Percentiles rank a stretch among this genome's conserved stretches.
phyloP scores from a whole-genome alignment of 2,888 invertebrate genomes.

The Automeris io region DNA sequence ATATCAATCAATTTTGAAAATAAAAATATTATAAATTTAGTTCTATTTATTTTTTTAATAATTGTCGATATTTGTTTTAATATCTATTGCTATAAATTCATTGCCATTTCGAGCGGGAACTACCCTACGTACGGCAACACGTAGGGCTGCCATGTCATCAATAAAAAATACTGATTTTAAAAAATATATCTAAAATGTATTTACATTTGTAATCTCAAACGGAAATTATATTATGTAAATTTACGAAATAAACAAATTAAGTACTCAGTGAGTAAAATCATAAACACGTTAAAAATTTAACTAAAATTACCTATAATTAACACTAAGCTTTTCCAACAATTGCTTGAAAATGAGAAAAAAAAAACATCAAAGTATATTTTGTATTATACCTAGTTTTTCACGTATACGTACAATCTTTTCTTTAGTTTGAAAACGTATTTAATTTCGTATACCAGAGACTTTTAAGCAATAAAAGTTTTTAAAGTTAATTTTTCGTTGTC shows the following conservation, averaged over 20 bases:
- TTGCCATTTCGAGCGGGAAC: not conserved
- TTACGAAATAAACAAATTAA: not conserved
- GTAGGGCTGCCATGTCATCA: not conserved
- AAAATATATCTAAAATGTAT: not conserved
- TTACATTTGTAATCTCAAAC: not conserved
- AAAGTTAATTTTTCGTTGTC: not conserved
- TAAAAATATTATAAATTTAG: slow-evolving; percentile 10
- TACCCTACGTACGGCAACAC: not conserved
- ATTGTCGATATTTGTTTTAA: slow-evolving; percentile 1
- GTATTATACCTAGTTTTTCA: not conserved
- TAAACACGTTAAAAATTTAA: not conserved
- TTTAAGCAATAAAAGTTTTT: not conserved
- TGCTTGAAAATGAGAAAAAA: too few species aligned
- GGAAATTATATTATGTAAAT: not conserved
- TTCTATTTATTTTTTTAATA: slow-evolving; percentile 9
- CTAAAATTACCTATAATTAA: not conserved
- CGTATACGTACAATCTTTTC: not conserved
- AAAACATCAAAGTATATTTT: slow-evolving; percentile 11
- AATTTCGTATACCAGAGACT: not conserved
- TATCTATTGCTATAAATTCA: slow-evolving; percentile 60
- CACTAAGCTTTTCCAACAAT: not conserved
- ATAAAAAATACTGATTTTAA: not conserved
- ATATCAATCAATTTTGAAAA: not conserved
- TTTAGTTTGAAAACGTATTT: not conserved
- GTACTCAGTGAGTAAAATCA: not conserved